phyloP scores from a whole-genome alignment of 2,888 invertebrate genomes.

The Dryadula phaetusa region DNA sequence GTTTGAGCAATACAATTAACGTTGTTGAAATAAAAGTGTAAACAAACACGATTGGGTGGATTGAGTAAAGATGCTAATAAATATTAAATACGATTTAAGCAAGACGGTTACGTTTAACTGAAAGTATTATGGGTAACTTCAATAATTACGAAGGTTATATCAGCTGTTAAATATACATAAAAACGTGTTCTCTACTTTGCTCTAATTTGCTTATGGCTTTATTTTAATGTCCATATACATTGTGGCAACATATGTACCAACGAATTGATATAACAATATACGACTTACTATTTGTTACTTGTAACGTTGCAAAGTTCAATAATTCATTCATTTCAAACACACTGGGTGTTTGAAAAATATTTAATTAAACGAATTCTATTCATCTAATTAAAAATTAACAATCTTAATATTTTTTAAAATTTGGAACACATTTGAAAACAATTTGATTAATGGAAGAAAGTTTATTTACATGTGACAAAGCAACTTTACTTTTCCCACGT shows the following conservation, averaged over 20 bases:
- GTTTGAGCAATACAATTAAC: constrained; percentile 17
- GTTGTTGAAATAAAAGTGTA: constrained; percentile 21
- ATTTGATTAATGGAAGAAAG: constrained; percentile 3
- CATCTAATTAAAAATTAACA: neutral
- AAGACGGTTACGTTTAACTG: neutral
- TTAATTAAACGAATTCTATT: neutral
- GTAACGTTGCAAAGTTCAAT: neutral
- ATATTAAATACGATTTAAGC: constrained; percentile 1
- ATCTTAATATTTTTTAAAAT: neutral
- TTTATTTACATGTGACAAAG: neutral
- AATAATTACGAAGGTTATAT: neutral
- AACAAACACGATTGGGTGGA: constrained; percentile 6
- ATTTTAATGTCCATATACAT: neutral
- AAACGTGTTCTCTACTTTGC: neutral
- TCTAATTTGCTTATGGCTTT: neutral
- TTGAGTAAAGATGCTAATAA: constrained; percentile 19
- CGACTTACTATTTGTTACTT: neutral
- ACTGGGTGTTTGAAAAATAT: neutral
- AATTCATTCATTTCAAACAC: neutral
- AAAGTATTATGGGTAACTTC: neutral
- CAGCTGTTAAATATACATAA: neutral
- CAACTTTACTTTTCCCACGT: constrained; percentile 4
- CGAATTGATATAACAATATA: neutral
- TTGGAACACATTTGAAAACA: neutral
- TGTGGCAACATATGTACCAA: neutral